These are phyloP conservation scores for Cinclus cinclus DNA, from an alignment of 2,113 vertebrate genomes.

Conservation along the genomic window DNA sequence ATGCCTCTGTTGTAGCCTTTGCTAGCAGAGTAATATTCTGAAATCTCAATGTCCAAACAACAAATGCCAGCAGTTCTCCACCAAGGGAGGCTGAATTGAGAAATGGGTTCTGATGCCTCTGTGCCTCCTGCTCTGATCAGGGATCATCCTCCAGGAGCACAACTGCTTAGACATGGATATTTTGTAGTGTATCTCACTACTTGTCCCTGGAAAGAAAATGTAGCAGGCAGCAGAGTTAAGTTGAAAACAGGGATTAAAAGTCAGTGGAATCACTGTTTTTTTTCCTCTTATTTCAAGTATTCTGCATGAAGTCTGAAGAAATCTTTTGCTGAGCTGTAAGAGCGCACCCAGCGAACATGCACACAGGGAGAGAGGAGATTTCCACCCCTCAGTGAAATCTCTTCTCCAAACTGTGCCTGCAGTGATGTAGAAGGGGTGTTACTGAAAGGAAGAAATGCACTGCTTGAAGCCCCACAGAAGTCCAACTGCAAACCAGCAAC, in stretches of 20 bases:
- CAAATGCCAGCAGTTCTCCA: neutral
- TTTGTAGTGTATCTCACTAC: neutral
- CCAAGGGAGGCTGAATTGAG: neutral
- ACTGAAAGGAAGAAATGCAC: neutral
- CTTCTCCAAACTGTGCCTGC: neutral
- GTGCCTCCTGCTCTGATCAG: neutral
- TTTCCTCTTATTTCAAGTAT: neutral
- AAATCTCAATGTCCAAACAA: neutral
- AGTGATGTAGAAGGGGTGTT: rapidly evolving
- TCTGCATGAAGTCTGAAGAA: neutral
- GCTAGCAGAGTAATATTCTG: neutral
- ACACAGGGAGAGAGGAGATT: neutral
- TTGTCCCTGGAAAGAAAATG: neutral
- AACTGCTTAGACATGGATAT: rapidly evolving
- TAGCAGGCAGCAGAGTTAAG: neutral
- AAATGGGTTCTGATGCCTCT: neutral
- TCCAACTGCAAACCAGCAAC: neutral
- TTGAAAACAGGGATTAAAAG: neutral
- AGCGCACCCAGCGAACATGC: rapidly evolving
- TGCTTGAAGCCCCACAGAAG: neutral
- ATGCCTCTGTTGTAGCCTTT: neutral
- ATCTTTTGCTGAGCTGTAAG: neutral
- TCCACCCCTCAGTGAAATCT: neutral
- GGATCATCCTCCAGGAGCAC: neutral
- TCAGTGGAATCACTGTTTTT: neutral